Base-by-base conservation (phyloP, 2,888 invertebrate species). In the Caradrina clavipalpis region DNA sequence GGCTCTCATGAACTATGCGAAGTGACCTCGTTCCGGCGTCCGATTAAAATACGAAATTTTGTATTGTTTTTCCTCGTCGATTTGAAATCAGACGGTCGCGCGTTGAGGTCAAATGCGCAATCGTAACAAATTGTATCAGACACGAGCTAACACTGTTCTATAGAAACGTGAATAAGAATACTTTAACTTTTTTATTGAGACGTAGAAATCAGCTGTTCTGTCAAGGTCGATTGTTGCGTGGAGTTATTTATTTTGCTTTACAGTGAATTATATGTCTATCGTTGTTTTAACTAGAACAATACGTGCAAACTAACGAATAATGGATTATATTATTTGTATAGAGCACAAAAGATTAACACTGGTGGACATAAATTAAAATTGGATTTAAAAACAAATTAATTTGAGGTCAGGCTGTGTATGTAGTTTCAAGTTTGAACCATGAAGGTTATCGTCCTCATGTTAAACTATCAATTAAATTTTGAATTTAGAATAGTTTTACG, bases 151-250 rank as follows among this genome's bases (percentile, higher is more conserved):
- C 26, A 39, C 64, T 76, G 71, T 75, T 74, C 78, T 81, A 70
- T 76, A 81, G 60, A 71, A 76, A 70, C 70, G 69, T 65, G 72
- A 71, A 73, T 76, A 78, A 78, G 71, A 76, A 71, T 76, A 70
- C 81, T 64, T 80, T 74, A 80, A 73, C 71, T 85, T 83, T 84
- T 76, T 86, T 86, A 84, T 80, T 73, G 75, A 81, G 70, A 76
- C 81, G 83, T 89, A 90, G 90, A 91, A 91, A 91, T 91, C 91
- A 91, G 89, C 90, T 90, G 91, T 86, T 86, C 70, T 57, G 11
- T 5, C 65, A 84, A 82, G 84, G 80, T 87, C 86, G 57, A 85
- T 87, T 56, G 75, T 88, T 85, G 87, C 88, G 86, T 88, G 87
- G 73, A 81, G 74, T 86, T 87, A 85, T 86, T 82, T 82, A 85